Percentiles rank a stretch among this genome's conserved stretches.
phyloP scores from a whole-genome alignment of 2,797 vertebrate genomes.

The Cossypha polioptera region DNA sequence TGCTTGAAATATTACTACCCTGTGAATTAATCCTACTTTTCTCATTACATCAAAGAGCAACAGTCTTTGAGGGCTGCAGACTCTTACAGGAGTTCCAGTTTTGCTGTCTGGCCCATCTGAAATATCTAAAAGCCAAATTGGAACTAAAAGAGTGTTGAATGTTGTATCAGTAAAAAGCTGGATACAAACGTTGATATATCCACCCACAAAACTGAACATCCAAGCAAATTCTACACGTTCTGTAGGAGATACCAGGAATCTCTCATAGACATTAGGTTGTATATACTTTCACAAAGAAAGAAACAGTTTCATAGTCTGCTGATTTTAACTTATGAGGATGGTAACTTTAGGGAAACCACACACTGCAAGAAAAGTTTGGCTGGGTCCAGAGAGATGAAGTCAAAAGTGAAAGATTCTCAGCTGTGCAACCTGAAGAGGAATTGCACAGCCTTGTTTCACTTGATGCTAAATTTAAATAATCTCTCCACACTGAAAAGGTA shows the following conservation, averaged over 20 bases:
- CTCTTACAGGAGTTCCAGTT: background rate
- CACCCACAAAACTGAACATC: background rate
- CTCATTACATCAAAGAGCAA: background rate
- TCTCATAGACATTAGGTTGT: background rate
- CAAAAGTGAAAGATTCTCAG: background rate
- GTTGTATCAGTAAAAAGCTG: background rate
- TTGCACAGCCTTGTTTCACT: accelerated
- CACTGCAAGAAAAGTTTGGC: background rate
- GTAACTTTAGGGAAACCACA: background rate
- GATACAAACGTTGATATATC: background rate
- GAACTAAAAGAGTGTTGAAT: background rate
- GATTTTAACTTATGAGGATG: background rate
- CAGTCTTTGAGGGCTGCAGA: background rate
- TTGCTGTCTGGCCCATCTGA: background rate
- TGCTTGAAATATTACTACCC: background rate
- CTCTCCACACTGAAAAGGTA: background rate
- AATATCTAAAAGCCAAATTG: background rate
- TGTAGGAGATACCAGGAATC: background rate
- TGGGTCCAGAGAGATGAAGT: background rate
- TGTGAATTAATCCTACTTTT: background rate
- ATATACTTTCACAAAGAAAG: background rate
- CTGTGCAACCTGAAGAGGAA: background rate
- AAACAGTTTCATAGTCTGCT: background rate
- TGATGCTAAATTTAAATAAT: background rate
- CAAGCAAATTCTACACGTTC: background rate